Conservation (phyloP, 2,888 invertebrate genomes). For the Exocentrus adspersus region DNA sequence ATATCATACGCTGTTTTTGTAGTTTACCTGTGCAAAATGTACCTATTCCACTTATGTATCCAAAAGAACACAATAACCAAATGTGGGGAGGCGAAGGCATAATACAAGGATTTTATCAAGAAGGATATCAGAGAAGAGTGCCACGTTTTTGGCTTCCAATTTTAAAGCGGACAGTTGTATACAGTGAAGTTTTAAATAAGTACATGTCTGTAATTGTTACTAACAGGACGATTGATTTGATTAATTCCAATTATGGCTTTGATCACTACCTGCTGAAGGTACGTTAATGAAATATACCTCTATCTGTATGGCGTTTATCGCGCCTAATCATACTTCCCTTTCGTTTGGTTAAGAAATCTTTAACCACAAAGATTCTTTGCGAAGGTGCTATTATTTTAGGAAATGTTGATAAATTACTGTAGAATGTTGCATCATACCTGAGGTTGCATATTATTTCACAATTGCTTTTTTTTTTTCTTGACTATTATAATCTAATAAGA, state of each 20-base stretch:
- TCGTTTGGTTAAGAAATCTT: too few species aligned
- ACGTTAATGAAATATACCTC: conserved; percentile 33
- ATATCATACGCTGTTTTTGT: conserved; percentile 13
- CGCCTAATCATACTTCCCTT: too few species aligned
- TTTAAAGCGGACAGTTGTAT: conserved; percentile 81
- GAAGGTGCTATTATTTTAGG: too few species aligned
- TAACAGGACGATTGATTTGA: conserved; percentile 80
- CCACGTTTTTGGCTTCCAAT: conserved; percentile 91
- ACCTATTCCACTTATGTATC: conserved; percentile 79
- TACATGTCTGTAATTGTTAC: conserved; percentile 87
- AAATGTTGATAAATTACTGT: too few species aligned
- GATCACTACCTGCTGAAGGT: conserved; percentile 93
- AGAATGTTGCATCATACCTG: too few species aligned
- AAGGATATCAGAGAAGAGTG: conserved; percentile 70
- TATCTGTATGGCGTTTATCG: too few species aligned
- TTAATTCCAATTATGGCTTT: conserved; percentile 91
- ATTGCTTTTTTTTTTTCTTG: not conserved
- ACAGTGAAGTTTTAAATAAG: conserved; percentile 89
- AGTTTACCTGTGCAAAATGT: conserved; percentile 78
- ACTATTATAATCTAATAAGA: too few species aligned
- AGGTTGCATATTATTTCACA: too few species aligned
- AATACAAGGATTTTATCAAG: conserved; percentile 84
- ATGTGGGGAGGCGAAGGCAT: conserved; percentile 98
- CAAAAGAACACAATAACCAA: conserved; percentile 83
- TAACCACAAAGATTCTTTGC: too few species aligned